Percentiles rank a stretch among this genome's conserved stretches.
Conservation (phyloP, 1,140 invertebrate species). For the Magallana gigas region DNA sequence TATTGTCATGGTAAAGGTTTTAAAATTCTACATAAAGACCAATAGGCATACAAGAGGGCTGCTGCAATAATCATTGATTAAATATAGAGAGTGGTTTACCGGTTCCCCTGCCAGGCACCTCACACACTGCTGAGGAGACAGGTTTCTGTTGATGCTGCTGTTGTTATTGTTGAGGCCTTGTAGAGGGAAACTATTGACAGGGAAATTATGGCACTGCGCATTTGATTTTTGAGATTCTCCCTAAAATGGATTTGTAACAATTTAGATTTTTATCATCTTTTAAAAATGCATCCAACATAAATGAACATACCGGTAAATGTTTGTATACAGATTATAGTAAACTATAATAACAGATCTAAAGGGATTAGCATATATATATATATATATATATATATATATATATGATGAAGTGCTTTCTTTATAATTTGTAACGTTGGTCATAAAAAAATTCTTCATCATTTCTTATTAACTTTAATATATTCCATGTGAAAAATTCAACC, state of each 20-base stretch:
- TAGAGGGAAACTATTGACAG: not conserved
- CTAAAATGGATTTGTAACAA: not conserved
- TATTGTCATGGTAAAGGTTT: too few species aligned
- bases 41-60: too few species aligned
- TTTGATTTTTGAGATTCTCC: not conserved
- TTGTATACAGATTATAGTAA: not conserved
- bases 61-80: too few species aligned
- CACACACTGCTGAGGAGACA: not conserved
- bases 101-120: slow-evolving; percentile 33
- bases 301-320: not conserved
- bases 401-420: too few species aligned
- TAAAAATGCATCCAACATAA: not conserved
- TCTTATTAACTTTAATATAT: not conserved
- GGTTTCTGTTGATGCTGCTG: not conserved
- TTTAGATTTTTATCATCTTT: not conserved
- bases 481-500: not conserved
- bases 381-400: too few species aligned
- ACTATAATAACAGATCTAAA: not conserved
- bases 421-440: not conserved
- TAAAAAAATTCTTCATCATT: not conserved
- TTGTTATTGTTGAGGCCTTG: slow-evolving; percentile 31
- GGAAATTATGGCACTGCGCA: not conserved
- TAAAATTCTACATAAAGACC: too few species aligned
- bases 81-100: not conserved
- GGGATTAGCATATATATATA: too few species aligned